These are phyloP conservation scores for Virgularia gustaviana DNA, from an alignment of 92 coral and sea anemone genomes.

Conservation along the genomic window DNA sequence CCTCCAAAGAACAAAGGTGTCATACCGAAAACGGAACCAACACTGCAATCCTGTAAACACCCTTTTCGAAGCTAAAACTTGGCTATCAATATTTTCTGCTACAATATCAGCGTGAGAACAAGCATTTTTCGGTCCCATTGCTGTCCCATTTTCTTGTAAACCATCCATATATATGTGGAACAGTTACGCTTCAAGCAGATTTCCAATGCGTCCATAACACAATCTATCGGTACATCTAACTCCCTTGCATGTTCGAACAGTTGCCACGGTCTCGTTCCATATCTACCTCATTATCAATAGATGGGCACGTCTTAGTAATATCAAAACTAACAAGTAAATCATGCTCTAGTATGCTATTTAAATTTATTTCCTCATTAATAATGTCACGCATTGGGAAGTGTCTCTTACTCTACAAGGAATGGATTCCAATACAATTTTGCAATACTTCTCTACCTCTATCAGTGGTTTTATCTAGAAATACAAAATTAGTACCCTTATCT, in stretches of 20 bases:
- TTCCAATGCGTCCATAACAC: constrained; percentile 8
- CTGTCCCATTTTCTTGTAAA: constrained; percentile 5
- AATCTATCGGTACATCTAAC: not conserved
- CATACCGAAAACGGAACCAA: constrained; percentile 6
- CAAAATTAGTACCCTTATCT: no score
- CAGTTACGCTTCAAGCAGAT: constrained; percentile 2
- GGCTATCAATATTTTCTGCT: not conserved
- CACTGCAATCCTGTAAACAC: not conserved
- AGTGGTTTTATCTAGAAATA: no score
- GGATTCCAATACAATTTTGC: not conserved
- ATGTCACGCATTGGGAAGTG: not conserved
- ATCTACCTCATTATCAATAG: not conserved
- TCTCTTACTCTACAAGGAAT: constrained; percentile 12
- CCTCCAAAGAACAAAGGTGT: constrained; percentile 5
- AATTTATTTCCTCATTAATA: not conserved
- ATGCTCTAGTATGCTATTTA: not conserved
- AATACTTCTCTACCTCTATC: no score
- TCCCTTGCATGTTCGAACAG: not conserved
- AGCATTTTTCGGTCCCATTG: constrained; percentile 14
- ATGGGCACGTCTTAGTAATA: constrained; percentile 13
- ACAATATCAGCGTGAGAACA: constrained; percentile 16
- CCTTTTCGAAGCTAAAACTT: not conserved
- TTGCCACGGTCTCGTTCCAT: not conserved
- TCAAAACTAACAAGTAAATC: constrained; percentile 12
- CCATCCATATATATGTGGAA: not conserved